A percentile compares a stretch with the other conserved stretches of the same genome.
phyloP scores from a whole-genome alignment of 2,888 invertebrate species.

The Neoascia interrupta region DNA sequence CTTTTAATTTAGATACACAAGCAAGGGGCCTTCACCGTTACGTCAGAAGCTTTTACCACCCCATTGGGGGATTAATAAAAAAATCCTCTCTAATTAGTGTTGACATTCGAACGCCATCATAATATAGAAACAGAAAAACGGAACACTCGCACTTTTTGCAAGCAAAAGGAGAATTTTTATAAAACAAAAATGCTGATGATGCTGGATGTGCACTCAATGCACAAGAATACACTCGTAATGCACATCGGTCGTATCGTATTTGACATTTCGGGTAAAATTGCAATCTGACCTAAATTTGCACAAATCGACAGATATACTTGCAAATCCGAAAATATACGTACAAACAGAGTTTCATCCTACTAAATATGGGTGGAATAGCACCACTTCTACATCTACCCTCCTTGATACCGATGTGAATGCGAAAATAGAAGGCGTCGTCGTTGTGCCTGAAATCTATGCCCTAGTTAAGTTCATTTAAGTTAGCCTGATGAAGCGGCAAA shows the following conservation, averaged over 20 bases:
- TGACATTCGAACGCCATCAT: conserved; percentile 1
- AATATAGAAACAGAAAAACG: background rate
- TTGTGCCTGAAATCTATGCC: conserved; percentile 35
- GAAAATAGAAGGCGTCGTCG: background rate
- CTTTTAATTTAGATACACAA: too few relatives aligned
- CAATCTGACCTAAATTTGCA: conserved; percentile 46
- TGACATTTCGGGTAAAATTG: conserved; percentile 23
- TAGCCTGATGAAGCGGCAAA: conserved; percentile 41
- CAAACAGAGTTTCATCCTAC: background rate
- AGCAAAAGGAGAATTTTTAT: background rate
- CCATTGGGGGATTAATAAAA: background rate
- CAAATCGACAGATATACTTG: conserved; percentile 25
- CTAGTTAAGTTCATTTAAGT: conserved; percentile 57
- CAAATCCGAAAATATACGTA: background rate
- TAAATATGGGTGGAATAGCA: conserved; percentile 5
- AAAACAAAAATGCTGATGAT: conserved; percentile 9
- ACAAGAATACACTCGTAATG: conserved; percentile 4
- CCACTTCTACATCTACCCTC: conserved; percentile 8
- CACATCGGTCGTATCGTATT: conserved; percentile 5
- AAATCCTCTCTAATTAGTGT: conserved; percentile 9
- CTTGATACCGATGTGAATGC: conserved; percentile 13
- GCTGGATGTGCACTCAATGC: background rate
- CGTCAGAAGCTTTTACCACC: background rate
- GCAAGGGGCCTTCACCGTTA: background rate
- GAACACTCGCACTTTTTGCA: too few relatives aligned